Evolutionary conservation across 2,113 vertebrate genomes (phyloP), one percentile per base, ranked within the genome.

Genomic region (Menura novaehollandiae): DNA sequence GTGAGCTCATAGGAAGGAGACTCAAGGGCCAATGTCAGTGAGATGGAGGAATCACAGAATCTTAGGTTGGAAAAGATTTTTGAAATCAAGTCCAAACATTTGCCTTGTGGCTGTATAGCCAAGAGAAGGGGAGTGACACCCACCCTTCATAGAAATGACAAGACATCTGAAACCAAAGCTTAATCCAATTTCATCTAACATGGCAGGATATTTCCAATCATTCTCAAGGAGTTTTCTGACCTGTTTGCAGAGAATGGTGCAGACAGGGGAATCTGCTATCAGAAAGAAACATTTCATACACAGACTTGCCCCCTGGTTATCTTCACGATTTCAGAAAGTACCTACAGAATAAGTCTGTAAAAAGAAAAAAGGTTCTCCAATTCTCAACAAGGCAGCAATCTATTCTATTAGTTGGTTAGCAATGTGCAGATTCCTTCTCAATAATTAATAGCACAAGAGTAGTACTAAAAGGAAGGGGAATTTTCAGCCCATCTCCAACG

Each of bases 161-260:
- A 37, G 28, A 13, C 21, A 51, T 6, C 14, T 30, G 41, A 82
- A 88, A 62, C 4, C 35, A 76, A 83, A 69, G 43, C 21, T 64
- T 71, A 74, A 51, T 2, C 4, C 8, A 21, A 16, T 53, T 77
- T 77, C 22, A 41, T 47, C 26, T 53, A 32, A 53, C 1, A 0
- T n/a, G 9, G 15, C 35, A 19, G 46, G 13, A 44, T 1, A 1
- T 37, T 67, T 44, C 46, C 27, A 74, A 24, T 9, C 30, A 60
- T 56, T 77, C 47, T 86, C 60, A 33, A 72, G 32, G 37, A 49
- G 18, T 77, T 58, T 93, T 26, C 23, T 74, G 56, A 56, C 18
- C 15, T 10, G 0, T 68, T 56, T 0, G 0, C 32, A 41, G 15
- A 33, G n/a, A 88, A 67, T 46, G 53, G 10, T 77, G 47, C 14